Evolutionary conservation across 2,888 invertebrate genomes (phyloP).

Genomic region (Antheraea yamamai): DNA sequence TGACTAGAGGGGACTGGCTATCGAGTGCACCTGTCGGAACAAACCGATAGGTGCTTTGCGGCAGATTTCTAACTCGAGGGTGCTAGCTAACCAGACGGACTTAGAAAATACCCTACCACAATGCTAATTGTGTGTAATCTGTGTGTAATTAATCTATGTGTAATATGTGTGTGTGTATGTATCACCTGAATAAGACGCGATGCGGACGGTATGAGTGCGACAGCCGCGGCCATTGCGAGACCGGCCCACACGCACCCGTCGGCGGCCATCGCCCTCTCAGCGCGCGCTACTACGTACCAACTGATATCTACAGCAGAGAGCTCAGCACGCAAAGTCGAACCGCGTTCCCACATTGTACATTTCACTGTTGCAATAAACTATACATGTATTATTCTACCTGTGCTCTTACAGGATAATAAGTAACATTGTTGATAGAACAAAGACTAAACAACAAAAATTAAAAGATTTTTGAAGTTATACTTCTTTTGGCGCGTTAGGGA

Average conservation of each 20-base stretch:
- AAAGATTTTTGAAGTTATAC: no score
- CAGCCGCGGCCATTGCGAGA: constrained; percentile 61
- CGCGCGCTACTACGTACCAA: constrained; percentile 95
- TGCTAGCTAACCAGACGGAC: no score
- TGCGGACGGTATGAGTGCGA: constrained; percentile 62
- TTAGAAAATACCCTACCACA: no score
- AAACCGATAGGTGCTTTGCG: no score
- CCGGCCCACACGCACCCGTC: constrained; percentile 67
- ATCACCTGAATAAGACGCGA: constrained; percentile 66
- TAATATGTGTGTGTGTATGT: background rate
- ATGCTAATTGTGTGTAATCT: no score
- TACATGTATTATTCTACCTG: constrained; percentile 8
- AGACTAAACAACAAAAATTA: no score
- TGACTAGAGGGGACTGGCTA: no score
- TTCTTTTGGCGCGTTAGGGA: no score
- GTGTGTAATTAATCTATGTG: background rate
- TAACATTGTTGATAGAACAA: no score
- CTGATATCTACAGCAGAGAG: constrained; percentile 97
- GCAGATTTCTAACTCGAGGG: no score
- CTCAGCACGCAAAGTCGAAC: constrained; percentile 95
- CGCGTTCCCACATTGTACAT: constrained; percentile 96
- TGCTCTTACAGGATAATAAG: background rate
- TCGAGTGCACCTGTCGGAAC: no score
- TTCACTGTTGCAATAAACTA: constrained; percentile 84
- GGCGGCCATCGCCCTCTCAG: constrained; percentile 84